A percentile compares a stretch with the other conserved stretches of the same genome.
Conservation (phyloP, 2,113 vertebrate genomes). For the Telmatochromis brachygnathus region DNA sequence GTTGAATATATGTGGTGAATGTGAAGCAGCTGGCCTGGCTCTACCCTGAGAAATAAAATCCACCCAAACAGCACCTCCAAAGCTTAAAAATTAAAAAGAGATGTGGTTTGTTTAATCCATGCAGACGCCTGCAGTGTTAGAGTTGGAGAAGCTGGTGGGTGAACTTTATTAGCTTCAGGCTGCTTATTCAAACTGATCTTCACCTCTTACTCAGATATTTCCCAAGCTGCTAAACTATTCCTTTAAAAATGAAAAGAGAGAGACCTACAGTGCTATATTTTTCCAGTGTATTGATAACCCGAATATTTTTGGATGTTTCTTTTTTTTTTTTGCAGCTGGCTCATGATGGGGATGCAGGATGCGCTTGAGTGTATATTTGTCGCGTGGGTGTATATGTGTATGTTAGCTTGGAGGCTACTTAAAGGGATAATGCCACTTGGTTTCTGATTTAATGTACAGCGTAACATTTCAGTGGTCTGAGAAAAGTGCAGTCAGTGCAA, state of each 20-base stretch:
- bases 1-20: neutral
- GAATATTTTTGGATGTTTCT: constrained; percentile 4
- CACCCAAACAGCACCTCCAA: neutral
- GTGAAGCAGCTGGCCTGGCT: neutral
- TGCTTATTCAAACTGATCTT: neutral
- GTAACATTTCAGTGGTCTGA: constrained; percentile 1
- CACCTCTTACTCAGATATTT: neutral
- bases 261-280: constrained; percentile 34
- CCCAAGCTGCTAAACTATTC: neutral
- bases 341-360: constrained; percentile 15
- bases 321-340: neutral
- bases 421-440: constrained; percentile 50
- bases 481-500: neutral
- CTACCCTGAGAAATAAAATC: neutral
- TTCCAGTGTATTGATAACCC: constrained; percentile 20
- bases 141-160: neutral
- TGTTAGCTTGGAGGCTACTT: constrained; percentile 34
- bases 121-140: neutral
- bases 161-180: neutral
- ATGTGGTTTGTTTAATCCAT: neutral
- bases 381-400: neutral
- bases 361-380: constrained; percentile 21
- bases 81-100: neutral
- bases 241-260: neutral
- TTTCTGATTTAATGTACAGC: constrained; percentile 20